These are phyloP conservation scores for Fabriciana adippe DNA, from an alignment of 2,888 invertebrate species.

Conservation along the genomic window DNA sequence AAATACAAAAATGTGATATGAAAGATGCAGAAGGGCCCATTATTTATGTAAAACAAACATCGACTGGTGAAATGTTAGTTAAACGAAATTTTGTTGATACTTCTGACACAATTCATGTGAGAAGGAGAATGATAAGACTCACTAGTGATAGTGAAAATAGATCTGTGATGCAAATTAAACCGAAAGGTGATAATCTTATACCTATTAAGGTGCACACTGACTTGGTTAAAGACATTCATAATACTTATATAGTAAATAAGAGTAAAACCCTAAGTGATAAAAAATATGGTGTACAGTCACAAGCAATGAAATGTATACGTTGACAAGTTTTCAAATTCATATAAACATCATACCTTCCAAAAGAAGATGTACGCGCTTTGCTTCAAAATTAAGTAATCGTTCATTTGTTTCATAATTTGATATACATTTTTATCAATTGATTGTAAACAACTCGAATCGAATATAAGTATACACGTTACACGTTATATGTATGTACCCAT, in stretches of 20 bases:
- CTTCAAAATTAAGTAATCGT: too few species aligned
- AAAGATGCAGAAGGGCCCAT: conserved; percentile 66
- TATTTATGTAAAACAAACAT: conserved; percentile 72
- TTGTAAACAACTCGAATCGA: too few species aligned
- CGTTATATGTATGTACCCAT: too few species aligned
- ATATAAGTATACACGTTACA: too few species aligned
- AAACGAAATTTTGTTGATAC: conserved; percentile 69
- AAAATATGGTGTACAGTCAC: conserved; percentile 77
- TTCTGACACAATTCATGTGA: conserved; percentile 67
- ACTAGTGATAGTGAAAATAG: conserved; percentile 74
- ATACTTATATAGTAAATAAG: conserved; percentile 76
- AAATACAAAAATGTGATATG: conserved; percentile 56
- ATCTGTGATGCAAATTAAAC: conserved; percentile 72
- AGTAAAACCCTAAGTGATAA: conserved; percentile 77
- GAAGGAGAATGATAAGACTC: conserved; percentile 74
- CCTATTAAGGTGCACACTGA: conserved; percentile 74
- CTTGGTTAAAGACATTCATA: conserved; percentile 78
- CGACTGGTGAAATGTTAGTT: conserved; percentile 70
- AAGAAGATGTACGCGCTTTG: too few species aligned
- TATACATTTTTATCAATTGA: too few species aligned
- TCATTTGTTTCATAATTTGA: too few species aligned
- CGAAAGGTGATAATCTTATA: conserved; percentile 62
- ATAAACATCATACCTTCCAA: too few species aligned
- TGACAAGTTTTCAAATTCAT: too few species aligned
- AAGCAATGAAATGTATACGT: too few species aligned